Conservation (phyloP, 2,888 invertebrate species). For the Bugula neritina region DNA sequence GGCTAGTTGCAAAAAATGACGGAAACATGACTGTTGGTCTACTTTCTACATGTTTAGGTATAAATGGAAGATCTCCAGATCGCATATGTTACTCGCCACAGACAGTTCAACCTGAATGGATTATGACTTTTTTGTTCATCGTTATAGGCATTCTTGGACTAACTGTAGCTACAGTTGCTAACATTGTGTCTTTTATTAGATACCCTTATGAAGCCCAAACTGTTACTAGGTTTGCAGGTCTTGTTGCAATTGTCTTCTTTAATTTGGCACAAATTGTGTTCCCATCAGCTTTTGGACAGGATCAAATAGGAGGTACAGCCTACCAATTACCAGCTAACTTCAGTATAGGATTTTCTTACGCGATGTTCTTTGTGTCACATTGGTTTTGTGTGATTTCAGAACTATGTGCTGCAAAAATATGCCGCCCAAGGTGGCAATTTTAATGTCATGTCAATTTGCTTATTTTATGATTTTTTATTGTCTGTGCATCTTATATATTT, state of each 20-base stretch:
- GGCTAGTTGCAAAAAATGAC: conserved; percentile 7
- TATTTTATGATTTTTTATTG: neutral
- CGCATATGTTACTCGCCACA: conserved; percentile 12
- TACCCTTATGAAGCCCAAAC: conserved; percentile 24
- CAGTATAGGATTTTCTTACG: conserved; percentile 7
- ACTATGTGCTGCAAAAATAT: conserved; percentile 27
- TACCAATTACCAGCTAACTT: conserved; percentile 22
- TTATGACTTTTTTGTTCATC: conserved; percentile 22
- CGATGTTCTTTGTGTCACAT: conserved; percentile 19
- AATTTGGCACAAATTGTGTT: conserved; percentile 27
- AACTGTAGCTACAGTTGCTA: conserved; percentile 17
- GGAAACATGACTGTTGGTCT: conserved; percentile 7
- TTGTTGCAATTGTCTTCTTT: conserved; percentile 26
- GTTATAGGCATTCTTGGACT: conserved; percentile 23
- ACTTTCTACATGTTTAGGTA: neutral
- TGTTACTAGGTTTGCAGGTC: conserved; percentile 23
- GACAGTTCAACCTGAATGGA: conserved; percentile 25
- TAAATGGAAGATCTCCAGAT: neutral
- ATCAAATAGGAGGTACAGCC: conserved; percentile 26
- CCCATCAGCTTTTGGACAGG: conserved; percentile 26
- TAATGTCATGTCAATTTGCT: neutral
- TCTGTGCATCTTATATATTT: neutral
- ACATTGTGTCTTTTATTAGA: conserved; percentile 9
- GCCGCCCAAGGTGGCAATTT: conserved; percentile 25
- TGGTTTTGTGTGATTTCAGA: conserved; percentile 22